phyloP scores from a whole-genome alignment of 2,888 invertebrate genomes.

The Cyrtodaria siliqua region DNA sequence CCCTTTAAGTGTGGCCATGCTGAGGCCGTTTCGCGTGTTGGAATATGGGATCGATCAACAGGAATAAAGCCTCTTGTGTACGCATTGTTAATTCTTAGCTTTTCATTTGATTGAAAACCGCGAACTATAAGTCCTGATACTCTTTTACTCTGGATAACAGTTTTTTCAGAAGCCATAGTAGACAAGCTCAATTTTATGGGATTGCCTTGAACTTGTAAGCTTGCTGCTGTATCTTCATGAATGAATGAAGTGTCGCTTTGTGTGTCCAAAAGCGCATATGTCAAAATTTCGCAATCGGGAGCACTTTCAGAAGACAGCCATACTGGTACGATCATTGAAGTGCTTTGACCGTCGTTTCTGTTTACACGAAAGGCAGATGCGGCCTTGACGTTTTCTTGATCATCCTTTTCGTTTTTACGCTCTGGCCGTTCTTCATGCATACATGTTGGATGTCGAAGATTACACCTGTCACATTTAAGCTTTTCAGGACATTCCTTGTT shows the following conservation, averaged over 20 bases:
- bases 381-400: background rate
- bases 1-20: slow-evolving; percentile 10
- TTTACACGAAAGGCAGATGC: background rate
- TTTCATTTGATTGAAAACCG: slow-evolving; percentile 10
- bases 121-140: slow-evolving; percentile 27
- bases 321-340: slow-evolving; percentile 23
- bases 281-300: slow-evolving; percentile 28
- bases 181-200: slow-evolving; percentile 25
- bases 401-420: background rate
- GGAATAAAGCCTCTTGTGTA: slow-evolving; percentile 49
- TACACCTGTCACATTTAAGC: slow-evolving; percentile 18
- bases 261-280: slow-evolving; percentile 19
- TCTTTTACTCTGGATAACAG: slow-evolving; percentile 17
- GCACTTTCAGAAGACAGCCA: slow-evolving; percentile 17
- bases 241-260: slow-evolving; percentile 26
- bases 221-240: slow-evolving; percentile 19
- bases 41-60: slow-evolving; percentile 20
- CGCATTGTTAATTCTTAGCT: slow-evolving; percentile 20
- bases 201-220: slow-evolving; percentile 17
- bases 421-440: slow-evolving; percentile 18
- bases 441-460: slow-evolving; percentile 27
- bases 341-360: slow-evolving; percentile 5
- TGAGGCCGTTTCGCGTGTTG: slow-evolving; percentile 4
- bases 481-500: slow-evolving; percentile 19
- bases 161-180: slow-evolving; percentile 26